Evolutionary conservation across 2,113 vertebrate genomes (phyloP).

Genomic region (Prochilodus magdalenae): DNA sequence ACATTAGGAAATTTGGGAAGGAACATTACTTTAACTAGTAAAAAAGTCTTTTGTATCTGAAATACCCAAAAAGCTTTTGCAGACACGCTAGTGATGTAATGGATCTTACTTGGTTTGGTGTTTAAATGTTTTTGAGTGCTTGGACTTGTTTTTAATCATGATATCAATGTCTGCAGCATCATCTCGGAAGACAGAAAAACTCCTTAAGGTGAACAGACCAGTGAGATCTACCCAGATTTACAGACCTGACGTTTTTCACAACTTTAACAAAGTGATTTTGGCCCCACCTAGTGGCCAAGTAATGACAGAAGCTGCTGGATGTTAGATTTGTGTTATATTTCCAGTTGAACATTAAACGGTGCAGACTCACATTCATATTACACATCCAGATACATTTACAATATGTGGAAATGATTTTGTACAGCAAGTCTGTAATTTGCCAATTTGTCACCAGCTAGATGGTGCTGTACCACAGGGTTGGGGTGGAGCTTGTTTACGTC

Average conservation of each 20-base stretch:
- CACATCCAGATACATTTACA: not conserved
- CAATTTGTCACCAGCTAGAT: not conserved
- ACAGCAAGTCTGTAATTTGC: constrained; percentile 7
- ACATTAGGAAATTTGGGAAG: too few species aligned
- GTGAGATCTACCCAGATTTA: too few species aligned
- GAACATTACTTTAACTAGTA: too few species aligned
- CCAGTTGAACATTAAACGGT: not conserved
- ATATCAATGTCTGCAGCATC: too few species aligned
- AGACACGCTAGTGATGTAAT: too few species aligned
- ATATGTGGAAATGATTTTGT: constrained; percentile 2
- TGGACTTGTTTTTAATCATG: too few species aligned
- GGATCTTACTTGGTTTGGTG: too few species aligned
- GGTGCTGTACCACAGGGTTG: not conserved
- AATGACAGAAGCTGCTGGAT: not conserved
- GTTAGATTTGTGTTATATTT: not conserved
- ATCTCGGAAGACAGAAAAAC: too few species aligned
- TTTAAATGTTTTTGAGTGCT: too few species aligned
- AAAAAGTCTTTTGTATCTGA: too few species aligned
- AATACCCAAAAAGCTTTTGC: too few species aligned
- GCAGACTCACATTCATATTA: not conserved
- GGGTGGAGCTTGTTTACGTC: not conserved
- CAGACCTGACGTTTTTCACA: not conserved
- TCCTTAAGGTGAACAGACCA: too few species aligned
- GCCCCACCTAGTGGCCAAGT: constrained; percentile 13
- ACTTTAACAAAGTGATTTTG: not conserved